Percentiles rank a stretch among this genome's conserved stretches.
Conservation (phyloP, 2,888 invertebrate species). For the Diadromus collaris region DNA sequence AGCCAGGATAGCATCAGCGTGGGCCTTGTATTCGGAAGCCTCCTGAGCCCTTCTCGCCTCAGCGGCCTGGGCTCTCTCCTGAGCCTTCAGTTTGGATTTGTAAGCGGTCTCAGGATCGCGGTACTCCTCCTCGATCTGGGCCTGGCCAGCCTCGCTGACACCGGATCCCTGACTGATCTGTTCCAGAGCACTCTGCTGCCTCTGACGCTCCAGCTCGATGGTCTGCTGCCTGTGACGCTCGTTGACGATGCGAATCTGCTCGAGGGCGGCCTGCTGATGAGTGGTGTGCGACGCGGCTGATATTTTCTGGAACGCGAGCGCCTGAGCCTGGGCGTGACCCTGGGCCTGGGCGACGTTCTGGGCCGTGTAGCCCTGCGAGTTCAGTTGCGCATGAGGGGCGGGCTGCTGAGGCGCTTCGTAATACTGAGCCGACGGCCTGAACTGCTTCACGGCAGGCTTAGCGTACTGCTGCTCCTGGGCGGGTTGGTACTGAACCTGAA, state of each 20-base stretch:
- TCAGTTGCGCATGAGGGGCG: conserved; percentile 65
- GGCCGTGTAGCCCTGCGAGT: conserved; percentile 55
- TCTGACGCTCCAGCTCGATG: conserved; percentile 66
- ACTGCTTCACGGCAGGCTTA: conserved; percentile 64
- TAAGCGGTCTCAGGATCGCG: conserved; percentile 76
- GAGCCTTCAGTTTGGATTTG: conserved; percentile 74
- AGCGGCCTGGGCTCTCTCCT: conserved; percentile 73
- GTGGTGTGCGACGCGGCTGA: conserved; percentile 74
- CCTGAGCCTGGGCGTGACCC: conserved; percentile 75
- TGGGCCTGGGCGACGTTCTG: conserved; percentile 72
- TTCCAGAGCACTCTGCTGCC: conserved; percentile 75
- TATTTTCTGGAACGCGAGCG: conserved; percentile 77
- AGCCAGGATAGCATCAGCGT: conserved; percentile 76
- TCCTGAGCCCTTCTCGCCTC: conserved; percentile 76
- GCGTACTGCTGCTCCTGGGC: conserved; percentile 65
- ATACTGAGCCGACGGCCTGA: conserved; percentile 69
- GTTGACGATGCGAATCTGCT: conserved; percentile 74
- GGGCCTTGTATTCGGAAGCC: conserved; percentile 76
- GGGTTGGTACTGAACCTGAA: conserved; percentile 60
- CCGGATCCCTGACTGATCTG: conserved; percentile 76
- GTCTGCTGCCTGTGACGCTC: conserved; percentile 73
- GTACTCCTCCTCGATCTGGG: conserved; percentile 72
- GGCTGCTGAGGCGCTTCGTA: conserved; percentile 64
- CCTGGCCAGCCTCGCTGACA: conserved; percentile 77
- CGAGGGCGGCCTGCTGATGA: conserved; percentile 74